Evolutionary conservation across 2,113 vertebrate genomes (phyloP).

Genomic region (Marcusenius ussheri): DNA sequence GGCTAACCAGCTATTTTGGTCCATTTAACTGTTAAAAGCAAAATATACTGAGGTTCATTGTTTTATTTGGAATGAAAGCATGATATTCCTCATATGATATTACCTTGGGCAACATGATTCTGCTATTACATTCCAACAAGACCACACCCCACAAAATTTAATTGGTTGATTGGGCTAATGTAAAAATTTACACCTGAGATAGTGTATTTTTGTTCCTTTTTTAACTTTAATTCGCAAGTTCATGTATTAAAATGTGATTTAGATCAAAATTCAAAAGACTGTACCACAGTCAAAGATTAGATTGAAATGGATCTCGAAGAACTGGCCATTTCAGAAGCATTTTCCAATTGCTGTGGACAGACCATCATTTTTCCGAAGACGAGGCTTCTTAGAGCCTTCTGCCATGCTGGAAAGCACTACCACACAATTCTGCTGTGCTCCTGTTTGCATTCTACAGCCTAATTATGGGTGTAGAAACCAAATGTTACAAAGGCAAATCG

Average conservation of each 20-base stretch:
- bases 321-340: neutral
- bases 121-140: neutral
- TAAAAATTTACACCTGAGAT: neutral
- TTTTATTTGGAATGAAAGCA: neutral
- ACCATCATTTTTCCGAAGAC: neutral
- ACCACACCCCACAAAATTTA: neutral
- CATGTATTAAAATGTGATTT: neutral
- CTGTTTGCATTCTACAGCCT: neutral
- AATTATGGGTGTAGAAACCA: neutral
- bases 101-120: neutral
- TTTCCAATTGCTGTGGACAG: neutral
- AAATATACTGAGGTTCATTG: neutral
- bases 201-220: neutral
- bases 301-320: neutral
- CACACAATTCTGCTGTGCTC: neutral
- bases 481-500: neutral
- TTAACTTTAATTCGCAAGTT: neutral
- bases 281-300: neutral
- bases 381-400: neutral
- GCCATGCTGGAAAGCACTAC: neutral
- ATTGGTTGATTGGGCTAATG: neutral
- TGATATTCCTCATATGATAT: neutral
- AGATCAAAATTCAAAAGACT: neutral
- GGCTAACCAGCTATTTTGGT: neutral
- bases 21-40: neutral